Evolutionary conservation across 2,113 vertebrate genomes (phyloP).

Genomic region (Hirundichthys speculiger): DNA sequence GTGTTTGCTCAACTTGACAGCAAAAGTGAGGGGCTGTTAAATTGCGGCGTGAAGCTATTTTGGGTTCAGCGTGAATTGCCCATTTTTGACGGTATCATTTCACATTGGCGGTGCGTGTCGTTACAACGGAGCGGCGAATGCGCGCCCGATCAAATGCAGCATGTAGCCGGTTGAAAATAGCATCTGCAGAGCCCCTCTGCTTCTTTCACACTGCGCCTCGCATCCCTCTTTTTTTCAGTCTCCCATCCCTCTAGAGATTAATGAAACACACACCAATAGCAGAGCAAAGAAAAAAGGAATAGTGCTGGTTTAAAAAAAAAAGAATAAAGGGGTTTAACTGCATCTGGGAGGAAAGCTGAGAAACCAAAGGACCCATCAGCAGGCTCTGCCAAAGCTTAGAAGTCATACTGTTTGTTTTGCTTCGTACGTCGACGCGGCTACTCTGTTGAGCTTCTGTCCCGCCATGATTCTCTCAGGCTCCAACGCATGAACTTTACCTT

Average conservation of each 20-base stretch:
- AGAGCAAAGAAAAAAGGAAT: conserved; percentile 38
- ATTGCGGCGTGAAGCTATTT: conserved; percentile 61
- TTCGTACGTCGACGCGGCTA: conserved; percentile 58
- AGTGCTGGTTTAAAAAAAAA: conserved; percentile 49
- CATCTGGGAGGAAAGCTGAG: conserved; percentile 76
- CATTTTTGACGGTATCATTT: conserved; percentile 55
- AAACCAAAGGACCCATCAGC: conserved; percentile 65
- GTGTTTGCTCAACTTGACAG: conserved; percentile 74
- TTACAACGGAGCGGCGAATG: conserved; percentile 10
- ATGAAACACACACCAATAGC: conserved; percentile 67
- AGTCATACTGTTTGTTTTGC: conserved; percentile 73
- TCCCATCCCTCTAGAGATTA: conserved; percentile 41
- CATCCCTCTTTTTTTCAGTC: conserved; percentile 8
- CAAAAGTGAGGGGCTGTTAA: conserved; percentile 67
- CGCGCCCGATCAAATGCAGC: conserved; percentile 8
- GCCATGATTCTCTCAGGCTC: conserved; percentile 15
- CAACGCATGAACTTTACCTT: conserved; percentile 44
- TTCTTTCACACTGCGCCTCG: conserved; percentile 11
- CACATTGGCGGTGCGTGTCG: conserved; percentile 19
- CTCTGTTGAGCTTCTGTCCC: conserved; percentile 53
- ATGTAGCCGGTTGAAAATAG: conserved; percentile 23
- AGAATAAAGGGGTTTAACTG: conserved; percentile 71
- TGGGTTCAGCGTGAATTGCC: conserved; percentile 47
- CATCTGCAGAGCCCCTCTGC: background rate
- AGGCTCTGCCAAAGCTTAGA: conserved; percentile 65